These are phyloP conservation scores for Stenchaetothrips biformis DNA, from an alignment of 2,888 invertebrate genomes.

Conservation along the genomic window DNA sequence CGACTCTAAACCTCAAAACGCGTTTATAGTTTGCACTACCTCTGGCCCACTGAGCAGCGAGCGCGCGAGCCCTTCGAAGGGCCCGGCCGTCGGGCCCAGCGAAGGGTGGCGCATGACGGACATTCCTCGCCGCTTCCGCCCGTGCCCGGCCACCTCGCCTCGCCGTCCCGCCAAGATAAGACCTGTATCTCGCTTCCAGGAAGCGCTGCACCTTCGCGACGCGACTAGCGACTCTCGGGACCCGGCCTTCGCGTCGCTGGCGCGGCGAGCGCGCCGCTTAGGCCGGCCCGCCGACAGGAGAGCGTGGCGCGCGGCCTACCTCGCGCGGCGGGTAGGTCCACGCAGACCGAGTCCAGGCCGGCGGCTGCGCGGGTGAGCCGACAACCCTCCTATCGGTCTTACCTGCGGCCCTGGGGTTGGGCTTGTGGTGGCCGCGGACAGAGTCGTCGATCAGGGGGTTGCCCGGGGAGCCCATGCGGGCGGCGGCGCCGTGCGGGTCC, in stretches of 20 bases:
- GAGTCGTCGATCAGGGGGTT: neutral
- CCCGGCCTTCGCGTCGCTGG: neutral
- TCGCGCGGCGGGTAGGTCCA: neutral
- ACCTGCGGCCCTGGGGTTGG: neutral
- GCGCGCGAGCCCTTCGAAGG: neutral
- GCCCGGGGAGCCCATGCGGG: neutral
- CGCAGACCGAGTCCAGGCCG: neutral
- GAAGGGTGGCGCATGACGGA: neutral
- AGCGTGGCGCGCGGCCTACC: neutral
- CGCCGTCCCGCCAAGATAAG: neutral
- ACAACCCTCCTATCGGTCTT: neutral
- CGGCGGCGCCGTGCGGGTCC: neutral
- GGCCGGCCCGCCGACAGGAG: neutral
- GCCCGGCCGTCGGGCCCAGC: too few relatives aligned
- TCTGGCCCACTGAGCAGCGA: too few relatives aligned
- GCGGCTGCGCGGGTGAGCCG: neutral
- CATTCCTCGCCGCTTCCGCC: neutral
- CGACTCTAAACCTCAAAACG: too few relatives aligned
- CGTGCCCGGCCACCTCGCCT: neutral
- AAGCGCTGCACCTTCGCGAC: neutral
- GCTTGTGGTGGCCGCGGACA: constrained; percentile 2
- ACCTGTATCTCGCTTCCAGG: neutral
- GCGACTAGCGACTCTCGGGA: neutral
- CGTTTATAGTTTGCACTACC: too few relatives aligned
- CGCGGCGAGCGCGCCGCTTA: too few relatives aligned